A percentile compares a stretch with the other conserved stretches of the same genome.
phyloP scores from a whole-genome alignment of 1,140 invertebrate genomes.

The Schmidtea mediterranea region DNA sequence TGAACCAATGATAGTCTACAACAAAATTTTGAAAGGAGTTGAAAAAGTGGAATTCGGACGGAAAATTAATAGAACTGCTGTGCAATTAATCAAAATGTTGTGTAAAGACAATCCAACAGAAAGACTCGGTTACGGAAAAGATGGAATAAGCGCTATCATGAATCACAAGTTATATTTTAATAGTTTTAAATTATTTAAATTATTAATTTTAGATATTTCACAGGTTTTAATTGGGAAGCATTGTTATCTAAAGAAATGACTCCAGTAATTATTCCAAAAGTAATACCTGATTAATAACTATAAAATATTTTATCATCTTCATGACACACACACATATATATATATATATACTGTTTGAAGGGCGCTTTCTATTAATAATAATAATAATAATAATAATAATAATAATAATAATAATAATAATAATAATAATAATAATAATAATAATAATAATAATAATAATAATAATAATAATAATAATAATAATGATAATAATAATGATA shows the following conservation, averaged over 20 bases:
- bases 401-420: too few species aligned
- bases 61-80: neutral
- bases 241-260: neutral
- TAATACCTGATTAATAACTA: too few species aligned
- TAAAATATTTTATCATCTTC: too few species aligned
- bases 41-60: neutral
- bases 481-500: too few species aligned
- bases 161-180: conserved; percentile 6
- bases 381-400: too few species aligned
- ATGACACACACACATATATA: too few species aligned
- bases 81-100: neutral
- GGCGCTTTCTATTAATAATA: too few species aligned
- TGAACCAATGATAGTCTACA: neutral
- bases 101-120: conserved; percentile 9
- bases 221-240: conserved; percentile 2
- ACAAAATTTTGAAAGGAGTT: conserved; percentile 2
- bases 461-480: too few species aligned
- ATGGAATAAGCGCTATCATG: conserved; percentile 8
- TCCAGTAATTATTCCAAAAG: conserved; percentile 35
- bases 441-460: too few species aligned
- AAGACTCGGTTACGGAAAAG: conserved; percentile 9
- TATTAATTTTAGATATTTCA: conserved; percentile 1
- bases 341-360: too few species aligned
- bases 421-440: too few species aligned
- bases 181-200: neutral